Conservation (phyloP, 2,888 invertebrate species). For the Callyntrura sp. region DNA sequence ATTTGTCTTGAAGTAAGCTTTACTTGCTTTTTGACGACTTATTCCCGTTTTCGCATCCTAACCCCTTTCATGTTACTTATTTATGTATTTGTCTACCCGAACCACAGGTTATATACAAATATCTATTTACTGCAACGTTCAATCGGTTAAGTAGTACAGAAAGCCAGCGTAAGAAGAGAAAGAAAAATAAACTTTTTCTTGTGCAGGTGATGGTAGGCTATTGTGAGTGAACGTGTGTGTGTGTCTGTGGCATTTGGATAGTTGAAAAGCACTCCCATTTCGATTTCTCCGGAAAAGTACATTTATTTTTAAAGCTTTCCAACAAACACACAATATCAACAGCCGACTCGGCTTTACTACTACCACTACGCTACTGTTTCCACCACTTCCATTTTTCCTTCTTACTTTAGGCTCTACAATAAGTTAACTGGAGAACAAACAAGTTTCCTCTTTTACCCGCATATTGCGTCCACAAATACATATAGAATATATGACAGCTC, state of each 20-base stretch:
- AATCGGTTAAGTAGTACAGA: constrained; percentile 52
- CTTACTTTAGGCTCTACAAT: background rate
- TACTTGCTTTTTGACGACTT: constrained; percentile 60
- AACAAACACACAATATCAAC: constrained; percentile 11
- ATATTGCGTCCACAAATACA: constrained; percentile 4
- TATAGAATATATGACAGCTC: background rate
- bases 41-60: background rate
- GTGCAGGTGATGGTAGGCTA: constrained; percentile 37
- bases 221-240: background rate
- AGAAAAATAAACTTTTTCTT: constrained; percentile 54
- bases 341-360: constrained; percentile 21
- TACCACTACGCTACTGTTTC: background rate
- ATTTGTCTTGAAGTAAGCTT: background rate
- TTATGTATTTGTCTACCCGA: background rate
- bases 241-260: constrained; percentile 14
- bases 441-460: background rate
- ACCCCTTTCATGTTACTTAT: background rate
- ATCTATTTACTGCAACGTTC: constrained; percentile 32
- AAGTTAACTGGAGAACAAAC: constrained; percentile 28
- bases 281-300: constrained; percentile 48
- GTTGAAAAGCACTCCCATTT: constrained; percentile 47
- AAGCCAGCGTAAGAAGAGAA: constrained; percentile 21
- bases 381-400: background rate
- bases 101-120: background rate
- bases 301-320: constrained; percentile 57